Conservation (phyloP, 2,888 invertebrate genomes). For the Sclerodermus sp. region DNA sequence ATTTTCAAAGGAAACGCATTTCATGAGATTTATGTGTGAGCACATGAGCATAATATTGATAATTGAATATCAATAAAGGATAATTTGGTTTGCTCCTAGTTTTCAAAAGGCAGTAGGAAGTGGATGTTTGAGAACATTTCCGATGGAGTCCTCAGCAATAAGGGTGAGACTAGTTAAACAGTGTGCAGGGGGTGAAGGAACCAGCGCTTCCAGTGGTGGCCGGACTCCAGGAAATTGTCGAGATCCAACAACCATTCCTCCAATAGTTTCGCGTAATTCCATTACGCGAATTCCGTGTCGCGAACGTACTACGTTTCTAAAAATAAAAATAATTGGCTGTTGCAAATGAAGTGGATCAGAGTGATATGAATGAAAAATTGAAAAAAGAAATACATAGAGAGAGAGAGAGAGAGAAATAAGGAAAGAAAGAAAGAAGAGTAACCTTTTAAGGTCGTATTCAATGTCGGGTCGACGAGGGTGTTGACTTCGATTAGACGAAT, state of each 20-base stretch:
- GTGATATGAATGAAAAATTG: too few relatives aligned
- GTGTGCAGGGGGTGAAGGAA: conserved; percentile 48
- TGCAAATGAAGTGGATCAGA: too few relatives aligned
- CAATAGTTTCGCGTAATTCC: conserved; percentile 49
- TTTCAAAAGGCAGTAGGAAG: conserved; percentile 61
- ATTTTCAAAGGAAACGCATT: too few relatives aligned
- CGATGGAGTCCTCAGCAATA: conserved; percentile 70
- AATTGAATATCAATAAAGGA: too few relatives aligned
- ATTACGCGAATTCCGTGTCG: conserved; percentile 51
- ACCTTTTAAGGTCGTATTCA: conserved; percentile 52
- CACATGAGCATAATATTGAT: too few relatives aligned
- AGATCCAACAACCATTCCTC: conserved; percentile 51
- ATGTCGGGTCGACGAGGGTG: too few relatives aligned
- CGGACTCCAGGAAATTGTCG: conserved; percentile 49
- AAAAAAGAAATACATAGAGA: too few relatives aligned
- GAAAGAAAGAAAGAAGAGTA: conserved; percentile 2
- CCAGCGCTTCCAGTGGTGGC: conserved; percentile 49
- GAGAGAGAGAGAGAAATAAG: too few relatives aligned
- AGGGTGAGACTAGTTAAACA: conserved; percentile 59
- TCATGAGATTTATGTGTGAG: too few relatives aligned
- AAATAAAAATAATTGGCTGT: neutral
- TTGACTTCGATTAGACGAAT: conserved; percentile 33
- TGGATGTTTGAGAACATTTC: conserved; percentile 69
- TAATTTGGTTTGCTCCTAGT: too few relatives aligned
- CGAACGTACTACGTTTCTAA: conserved; percentile 51